These are phyloP conservation scores for Pseudocheirus occidentalis DNA, from an alignment of 2,797 vertebrate genomes.

Conservation along the genomic window DNA sequence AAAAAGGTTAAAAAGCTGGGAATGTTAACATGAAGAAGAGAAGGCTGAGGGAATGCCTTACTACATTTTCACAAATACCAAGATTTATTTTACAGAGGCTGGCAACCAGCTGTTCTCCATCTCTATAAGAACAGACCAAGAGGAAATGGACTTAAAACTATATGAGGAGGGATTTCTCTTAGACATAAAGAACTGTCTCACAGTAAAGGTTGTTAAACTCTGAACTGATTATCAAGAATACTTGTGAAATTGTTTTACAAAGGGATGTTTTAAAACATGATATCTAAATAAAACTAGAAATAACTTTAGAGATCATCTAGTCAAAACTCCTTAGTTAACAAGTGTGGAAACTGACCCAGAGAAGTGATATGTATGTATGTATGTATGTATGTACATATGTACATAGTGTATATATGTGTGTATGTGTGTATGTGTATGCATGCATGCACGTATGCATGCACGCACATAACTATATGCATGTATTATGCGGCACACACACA, in stretches of 20 bases:
- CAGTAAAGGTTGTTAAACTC: slow-evolving; percentile 18
- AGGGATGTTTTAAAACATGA: not conserved
- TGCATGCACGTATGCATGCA: no score
- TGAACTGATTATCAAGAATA: not conserved
- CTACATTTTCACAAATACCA: not conserved
- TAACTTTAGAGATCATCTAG: not conserved
- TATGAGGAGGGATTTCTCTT: slow-evolving; percentile 57
- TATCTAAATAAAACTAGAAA: not conserved
- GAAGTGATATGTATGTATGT: not conserved
- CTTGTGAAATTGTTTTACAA: slow-evolving; percentile 29
- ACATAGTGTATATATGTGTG: no score
- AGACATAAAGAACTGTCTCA: slow-evolving; percentile 30
- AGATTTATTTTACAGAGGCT: slow-evolving; percentile 53
- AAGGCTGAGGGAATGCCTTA: slow-evolving; percentile 24
- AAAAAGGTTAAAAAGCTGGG: slow-evolving; percentile 11
- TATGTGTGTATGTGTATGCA: no score
- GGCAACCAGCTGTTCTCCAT: slow-evolving; percentile 61
- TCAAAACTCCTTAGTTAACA: not conserved
- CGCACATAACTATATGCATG: no score
- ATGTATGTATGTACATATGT: no score
- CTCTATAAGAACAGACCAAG: slow-evolving; percentile 53
- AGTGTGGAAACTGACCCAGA: not conserved
- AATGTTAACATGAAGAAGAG: slow-evolving; percentile 12
- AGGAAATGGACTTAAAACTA: slow-evolving; percentile 45
- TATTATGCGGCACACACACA: rapidly evolving